phyloP scores from a whole-genome alignment of 2,113 vertebrate genomes.

The Pomatorhinus ruficollis region DNA sequence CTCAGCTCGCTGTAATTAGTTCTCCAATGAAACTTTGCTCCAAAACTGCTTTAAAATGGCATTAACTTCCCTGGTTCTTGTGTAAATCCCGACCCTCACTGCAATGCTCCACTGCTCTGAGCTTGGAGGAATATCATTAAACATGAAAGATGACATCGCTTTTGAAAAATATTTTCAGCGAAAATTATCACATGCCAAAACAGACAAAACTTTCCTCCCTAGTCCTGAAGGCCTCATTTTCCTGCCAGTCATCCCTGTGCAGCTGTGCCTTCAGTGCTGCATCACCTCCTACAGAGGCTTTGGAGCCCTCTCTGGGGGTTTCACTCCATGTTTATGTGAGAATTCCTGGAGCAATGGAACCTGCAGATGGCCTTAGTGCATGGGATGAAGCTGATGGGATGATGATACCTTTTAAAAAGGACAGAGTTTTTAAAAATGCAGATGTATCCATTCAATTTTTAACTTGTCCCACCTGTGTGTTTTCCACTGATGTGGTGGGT shows the following conservation, averaged over 20 bases:
- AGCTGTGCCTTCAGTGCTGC: background rate
- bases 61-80: background rate
- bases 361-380: background rate
- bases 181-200: slow-evolving; percentile 37
- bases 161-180: slow-evolving; percentile 36
- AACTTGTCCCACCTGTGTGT: background rate
- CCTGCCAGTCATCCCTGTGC: slow-evolving; percentile 16
- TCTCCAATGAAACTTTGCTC: slow-evolving; percentile 12
- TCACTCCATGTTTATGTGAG: background rate
- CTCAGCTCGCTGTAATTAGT: slow-evolving; percentile 55
- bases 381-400: background rate
- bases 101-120: background rate
- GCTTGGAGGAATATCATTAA: slow-evolving; percentile 15
- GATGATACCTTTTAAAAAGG: background rate
- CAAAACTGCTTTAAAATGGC: background rate
- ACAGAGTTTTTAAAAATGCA: background rate
- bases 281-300: background rate
- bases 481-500: accelerated
- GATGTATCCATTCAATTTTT: accelerated
- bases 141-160: background rate
- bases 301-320: background rate
- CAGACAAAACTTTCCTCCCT: slow-evolving; percentile 2
- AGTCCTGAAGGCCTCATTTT: slow-evolving; percentile 1
- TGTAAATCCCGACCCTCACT: background rate
- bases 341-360: background rate